Percentiles rank a stretch among this genome's conserved stretches.
phyloP scores from a whole-genome alignment of 2,113 vertebrate species.

The Cebidichthys violaceus region DNA sequence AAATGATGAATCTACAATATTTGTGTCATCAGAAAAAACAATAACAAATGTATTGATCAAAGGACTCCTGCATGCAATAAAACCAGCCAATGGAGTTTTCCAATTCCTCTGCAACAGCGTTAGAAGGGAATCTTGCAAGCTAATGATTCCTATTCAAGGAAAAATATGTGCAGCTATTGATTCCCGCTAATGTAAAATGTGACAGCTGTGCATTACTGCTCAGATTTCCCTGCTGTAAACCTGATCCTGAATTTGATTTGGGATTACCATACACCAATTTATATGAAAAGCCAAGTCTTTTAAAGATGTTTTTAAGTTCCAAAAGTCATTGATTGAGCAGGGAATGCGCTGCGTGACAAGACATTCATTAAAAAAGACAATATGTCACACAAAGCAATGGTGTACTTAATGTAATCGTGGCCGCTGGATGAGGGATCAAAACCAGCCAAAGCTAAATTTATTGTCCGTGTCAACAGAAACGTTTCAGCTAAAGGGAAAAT shows the following conservation, averaged over 20 bases:
- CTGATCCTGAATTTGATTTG: conserved; percentile 42
- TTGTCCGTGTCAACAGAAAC: conserved; percentile 48
- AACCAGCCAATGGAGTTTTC: background rate
- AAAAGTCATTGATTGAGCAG: conserved; percentile 41
- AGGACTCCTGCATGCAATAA: background rate
- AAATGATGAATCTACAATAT: background rate
- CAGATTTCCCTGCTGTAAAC: conserved; percentile 16
- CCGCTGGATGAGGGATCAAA: conserved; percentile 41
- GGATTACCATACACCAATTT: background rate
- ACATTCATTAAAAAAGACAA: conserved; percentile 37
- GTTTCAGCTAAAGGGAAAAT: conserved; percentile 34
- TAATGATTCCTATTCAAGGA: conserved; percentile 34
- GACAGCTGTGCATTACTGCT: conserved; percentile 8
- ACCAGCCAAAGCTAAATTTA: conserved; percentile 36
- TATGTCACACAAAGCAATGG: conserved; percentile 38
- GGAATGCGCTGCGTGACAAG: background rate
- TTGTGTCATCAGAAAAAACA: background rate
- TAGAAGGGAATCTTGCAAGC: background rate
- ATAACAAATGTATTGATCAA: background rate
- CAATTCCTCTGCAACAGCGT: conserved; percentile 6
- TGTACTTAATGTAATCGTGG: conserved; percentile 56
- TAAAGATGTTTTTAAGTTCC: conserved; percentile 39
- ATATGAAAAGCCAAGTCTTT: conserved; percentile 27
- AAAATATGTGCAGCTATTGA: conserved; percentile 31
- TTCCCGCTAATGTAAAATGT: conserved; percentile 18